These are phyloP conservation scores for Drosophila bocki DNA, from an alignment of 1,140 invertebrate species.

Conservation along the genomic window DNA sequence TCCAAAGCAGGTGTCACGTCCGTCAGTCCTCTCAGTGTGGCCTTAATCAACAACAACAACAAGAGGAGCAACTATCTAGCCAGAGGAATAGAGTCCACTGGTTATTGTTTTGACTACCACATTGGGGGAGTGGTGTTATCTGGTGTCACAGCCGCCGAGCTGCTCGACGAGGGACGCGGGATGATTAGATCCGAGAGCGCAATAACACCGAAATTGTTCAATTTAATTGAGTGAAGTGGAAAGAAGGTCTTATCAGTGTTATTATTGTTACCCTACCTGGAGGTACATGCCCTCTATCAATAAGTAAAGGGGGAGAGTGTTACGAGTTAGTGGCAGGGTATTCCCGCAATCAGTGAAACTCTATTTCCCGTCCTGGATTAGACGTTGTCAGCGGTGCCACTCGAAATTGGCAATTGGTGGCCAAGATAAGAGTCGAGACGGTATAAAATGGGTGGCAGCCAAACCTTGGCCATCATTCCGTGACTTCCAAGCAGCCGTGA, in stretches of 20 bases:
- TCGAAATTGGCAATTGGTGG: conserved; percentile 70
- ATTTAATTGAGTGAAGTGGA: conserved; percentile 74
- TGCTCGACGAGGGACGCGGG: conserved; percentile 2
- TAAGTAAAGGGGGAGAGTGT: rapidly evolving
- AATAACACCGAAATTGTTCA: conserved; percentile 67
- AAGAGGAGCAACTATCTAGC: not conserved
- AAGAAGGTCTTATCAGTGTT: conserved; percentile 26
- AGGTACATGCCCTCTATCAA: not conserved
- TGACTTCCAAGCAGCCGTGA: conserved; percentile 39
- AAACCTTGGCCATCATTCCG: conserved; percentile 54
- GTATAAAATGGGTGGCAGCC: conserved; percentile 64
- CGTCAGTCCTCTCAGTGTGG: not conserved
- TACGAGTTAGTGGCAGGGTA: not conserved
- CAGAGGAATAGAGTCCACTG: not conserved
- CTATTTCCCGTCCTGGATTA: conserved; percentile 49
- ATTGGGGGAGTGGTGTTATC: conserved; percentile 24
- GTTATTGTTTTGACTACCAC: conserved; percentile 16
- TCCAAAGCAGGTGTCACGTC: conserved; percentile 12
- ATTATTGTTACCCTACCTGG: conserved; percentile 21
- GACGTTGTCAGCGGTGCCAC: conserved; percentile 53
- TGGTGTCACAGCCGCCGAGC: conserved; percentile 3
- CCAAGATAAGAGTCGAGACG: conserved; percentile 48
- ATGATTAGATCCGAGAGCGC: conserved; percentile 45
- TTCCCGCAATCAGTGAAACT: not conserved
- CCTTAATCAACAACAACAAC: conserved; percentile 7